Evolutionary conservation across 37 sponge, comb jelly and placozoan genomes (phyloP), one percentile per base, ranked within the genome.

Genomic region (Tethya wilhelma): DNA sequence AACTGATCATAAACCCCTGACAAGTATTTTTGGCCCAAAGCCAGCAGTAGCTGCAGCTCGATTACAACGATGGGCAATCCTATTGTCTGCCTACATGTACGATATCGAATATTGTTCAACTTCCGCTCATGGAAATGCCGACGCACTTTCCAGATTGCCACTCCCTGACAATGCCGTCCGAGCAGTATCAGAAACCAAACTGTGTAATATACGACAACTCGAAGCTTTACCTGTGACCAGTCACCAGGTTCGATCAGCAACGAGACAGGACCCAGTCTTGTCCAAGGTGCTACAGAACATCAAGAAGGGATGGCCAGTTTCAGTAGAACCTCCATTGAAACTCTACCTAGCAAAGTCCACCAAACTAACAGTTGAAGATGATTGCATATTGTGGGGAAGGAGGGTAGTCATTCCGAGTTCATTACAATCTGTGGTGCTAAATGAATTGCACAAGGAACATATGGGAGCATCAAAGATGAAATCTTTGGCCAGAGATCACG

Each of bases 1-100:
- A 0, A 88, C 86, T 0, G 85, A 90, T 36, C 90, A 90, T 38
- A 75, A 79, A 41, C 82, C 86, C 31, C 56, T 85, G 29, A 69
- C 64, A 2, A 66, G 60, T 44, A 80, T 90, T 20, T 74, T 90
- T 38, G 72, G 79, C 9, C 85, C 80, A 3, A 67, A 55, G 53
- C 79, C 85, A 25, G 12, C 63, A 20, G 36, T 90, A 34, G 84
- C 79, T 20, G 73, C 85, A 36, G 76, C 79, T 1, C 31, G 82
- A 32, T 59, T 90, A 6, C 86, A 78, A 42, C 43, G 85, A 19
- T 90, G 79, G 78, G 90, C 90, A 8, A n/a, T 89, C 8, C 36
- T 83, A 1, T 37, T 89, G 59, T 56, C 69, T 20, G 44, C 68
- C 33, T 79, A 84, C 36, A 1, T 43, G n/a, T 90, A 90, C 41